A percentile compares a stretch with the other conserved stretches of the same genome.
Evolutionary conservation across 2,888 invertebrate genomes (phyloP).

Genomic region (Myopa tessellatipennis): DNA sequence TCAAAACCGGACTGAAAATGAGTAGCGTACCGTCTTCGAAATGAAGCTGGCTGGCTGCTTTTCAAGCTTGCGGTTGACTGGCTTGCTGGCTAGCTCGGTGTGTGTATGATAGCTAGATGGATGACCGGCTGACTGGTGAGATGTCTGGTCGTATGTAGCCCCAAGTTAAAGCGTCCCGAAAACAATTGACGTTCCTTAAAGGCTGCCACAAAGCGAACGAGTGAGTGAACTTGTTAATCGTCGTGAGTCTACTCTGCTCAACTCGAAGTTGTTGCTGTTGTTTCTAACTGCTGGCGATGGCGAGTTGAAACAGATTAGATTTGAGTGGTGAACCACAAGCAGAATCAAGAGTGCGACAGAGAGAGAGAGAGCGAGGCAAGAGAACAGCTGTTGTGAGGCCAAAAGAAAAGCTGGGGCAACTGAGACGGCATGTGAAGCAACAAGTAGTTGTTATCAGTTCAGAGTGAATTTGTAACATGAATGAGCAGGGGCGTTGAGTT

Average conservation of each 20-base stretch:
- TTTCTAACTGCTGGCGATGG: slow-evolving; percentile 15
- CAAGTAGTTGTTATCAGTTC: slow-evolving; percentile 60
- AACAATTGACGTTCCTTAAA: slow-evolving; percentile 48
- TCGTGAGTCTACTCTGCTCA: background rate
- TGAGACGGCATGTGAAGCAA: slow-evolving; percentile 52
- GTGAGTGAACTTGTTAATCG: slow-evolving; percentile 1
- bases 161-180: slow-evolving; percentile 19
- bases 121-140: no score
- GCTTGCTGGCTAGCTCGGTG: no score
- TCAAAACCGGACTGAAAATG: slow-evolving; percentile 63
- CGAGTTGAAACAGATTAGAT: background rate
- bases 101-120: background rate
- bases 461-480: slow-evolving; percentile 39
- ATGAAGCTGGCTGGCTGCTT: slow-evolving; percentile 36
- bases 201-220: slow-evolving; percentile 31
- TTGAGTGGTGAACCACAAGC: slow-evolving; percentile 9
- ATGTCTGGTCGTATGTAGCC: background rate
- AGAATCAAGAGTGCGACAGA: no score
- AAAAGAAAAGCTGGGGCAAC: background rate
- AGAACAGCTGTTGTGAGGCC: slow-evolving; percentile 16
- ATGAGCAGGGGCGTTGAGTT: slow-evolving; percentile 10
- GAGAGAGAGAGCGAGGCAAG: background rate
- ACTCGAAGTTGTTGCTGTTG: slow-evolving; percentile 11
- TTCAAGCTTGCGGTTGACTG: background rate
- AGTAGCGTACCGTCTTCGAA: slow-evolving; percentile 50